Conservation (phyloP, 2,113 vertebrate species). For the Saguinus midas region DNA sequence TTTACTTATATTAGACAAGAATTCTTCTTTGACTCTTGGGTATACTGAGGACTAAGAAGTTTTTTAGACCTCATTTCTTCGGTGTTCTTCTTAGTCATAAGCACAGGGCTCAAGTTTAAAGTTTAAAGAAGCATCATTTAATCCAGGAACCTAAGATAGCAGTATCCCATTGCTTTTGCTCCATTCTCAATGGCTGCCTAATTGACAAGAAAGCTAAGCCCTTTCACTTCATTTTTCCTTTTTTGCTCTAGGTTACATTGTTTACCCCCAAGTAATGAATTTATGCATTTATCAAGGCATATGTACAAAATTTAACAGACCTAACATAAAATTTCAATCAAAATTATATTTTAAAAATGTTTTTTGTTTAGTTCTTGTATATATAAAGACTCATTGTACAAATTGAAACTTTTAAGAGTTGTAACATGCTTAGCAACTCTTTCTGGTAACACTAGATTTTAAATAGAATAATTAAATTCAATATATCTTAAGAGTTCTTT, state of each 20-base stretch:
- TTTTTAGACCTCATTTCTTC: not conserved
- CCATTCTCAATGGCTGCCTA: not conserved
- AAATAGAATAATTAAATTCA: not conserved
- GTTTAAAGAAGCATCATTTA: not conserved
- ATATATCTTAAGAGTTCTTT: not conserved
- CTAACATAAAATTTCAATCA: not conserved
- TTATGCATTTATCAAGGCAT: not conserved
- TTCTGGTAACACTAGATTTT: not conserved
- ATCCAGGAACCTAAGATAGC: not conserved
- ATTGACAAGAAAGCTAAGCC: not conserved
- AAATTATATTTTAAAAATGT: not conserved
- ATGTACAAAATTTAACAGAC: not conserved
- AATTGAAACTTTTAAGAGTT: not conserved
- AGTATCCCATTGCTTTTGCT: not conserved
- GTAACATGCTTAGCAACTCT: not conserved
- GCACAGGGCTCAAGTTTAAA: not conserved
- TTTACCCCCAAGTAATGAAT: not conserved
- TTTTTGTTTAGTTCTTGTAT: not conserved
- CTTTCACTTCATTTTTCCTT: not conserved
- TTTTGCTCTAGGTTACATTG: not conserved
- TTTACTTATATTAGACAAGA: not conserved
- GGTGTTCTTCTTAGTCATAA: not conserved
- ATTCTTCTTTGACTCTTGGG: not conserved
- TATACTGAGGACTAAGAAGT: not conserved
- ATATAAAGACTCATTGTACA: not conserved